A percentile compares a stretch with the other conserved stretches of the same genome.
phyloP scores from a whole-genome alignment of 2,113 vertebrate species.

The Alethe diademata region DNA sequence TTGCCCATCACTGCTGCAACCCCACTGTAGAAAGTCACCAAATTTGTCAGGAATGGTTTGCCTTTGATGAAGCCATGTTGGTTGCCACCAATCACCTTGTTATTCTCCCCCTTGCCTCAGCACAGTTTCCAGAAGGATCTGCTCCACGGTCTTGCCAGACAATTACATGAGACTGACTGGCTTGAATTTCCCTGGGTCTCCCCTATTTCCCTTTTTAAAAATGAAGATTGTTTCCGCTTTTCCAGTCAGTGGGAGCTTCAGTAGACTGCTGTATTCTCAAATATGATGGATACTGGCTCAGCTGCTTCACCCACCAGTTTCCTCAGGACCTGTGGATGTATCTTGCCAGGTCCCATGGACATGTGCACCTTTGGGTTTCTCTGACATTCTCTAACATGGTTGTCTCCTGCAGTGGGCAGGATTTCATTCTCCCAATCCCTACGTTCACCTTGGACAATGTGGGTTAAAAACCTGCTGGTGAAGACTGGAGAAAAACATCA shows the following conservation, averaged over 20 bases:
- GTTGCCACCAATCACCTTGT: background rate
- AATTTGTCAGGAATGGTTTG: background rate
- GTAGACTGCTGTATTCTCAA: background rate
- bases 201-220: background rate
- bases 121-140: background rate
- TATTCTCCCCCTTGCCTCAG: background rate
- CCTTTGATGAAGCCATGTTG: background rate
- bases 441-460: background rate
- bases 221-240: background rate
- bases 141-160: background rate
- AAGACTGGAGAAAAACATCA: rapidly evolving
- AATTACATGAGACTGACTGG: background rate
- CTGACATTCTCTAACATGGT: background rate
- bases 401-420: background rate
- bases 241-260: background rate
- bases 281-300: background rate
- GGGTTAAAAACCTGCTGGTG: background rate
- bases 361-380: background rate
- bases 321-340: rapidly evolving
- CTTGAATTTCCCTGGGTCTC: background rate
- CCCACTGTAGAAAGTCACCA: background rate
- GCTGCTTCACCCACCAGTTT: background rate
- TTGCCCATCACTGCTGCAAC: background rate
- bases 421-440: background rate
- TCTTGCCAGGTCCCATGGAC: background rate